phyloP scores from a whole-genome alignment of 2,113 vertebrate genomes.

The Lontra canadensis region DNA sequence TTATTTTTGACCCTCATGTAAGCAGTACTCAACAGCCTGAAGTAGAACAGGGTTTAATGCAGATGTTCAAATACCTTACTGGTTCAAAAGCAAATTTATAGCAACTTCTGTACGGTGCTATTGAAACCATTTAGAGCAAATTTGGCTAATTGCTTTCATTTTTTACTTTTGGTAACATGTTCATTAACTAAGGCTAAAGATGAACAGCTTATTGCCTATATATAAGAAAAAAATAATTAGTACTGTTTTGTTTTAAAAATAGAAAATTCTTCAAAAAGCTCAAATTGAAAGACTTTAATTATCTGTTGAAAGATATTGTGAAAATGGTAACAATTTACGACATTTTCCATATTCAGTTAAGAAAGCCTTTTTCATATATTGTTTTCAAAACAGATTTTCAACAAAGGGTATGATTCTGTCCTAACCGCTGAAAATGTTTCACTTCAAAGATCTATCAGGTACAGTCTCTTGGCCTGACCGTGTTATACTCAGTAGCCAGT shows the following conservation, averaged over 20 bases:
- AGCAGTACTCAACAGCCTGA: not conserved
- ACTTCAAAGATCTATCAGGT: slow-evolving; percentile 46
- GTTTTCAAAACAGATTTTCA: slow-evolving; percentile 58
- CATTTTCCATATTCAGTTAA: not conserved
- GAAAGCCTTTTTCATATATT: not conserved
- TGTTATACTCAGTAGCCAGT: slow-evolving; percentile 62
- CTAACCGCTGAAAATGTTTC: slow-evolving; percentile 10
- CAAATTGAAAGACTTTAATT: not conserved
- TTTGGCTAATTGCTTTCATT: not conserved
- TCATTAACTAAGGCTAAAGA: not conserved
- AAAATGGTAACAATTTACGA: not conserved
- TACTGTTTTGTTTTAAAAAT: not conserved
- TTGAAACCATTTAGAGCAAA: not conserved
- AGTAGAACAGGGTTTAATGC: not conserved
- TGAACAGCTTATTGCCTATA: not conserved
- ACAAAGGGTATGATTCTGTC: slow-evolving; percentile 60
- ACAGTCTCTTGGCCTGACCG: not conserved
- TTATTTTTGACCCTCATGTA: accelerated
- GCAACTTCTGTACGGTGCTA: not conserved
- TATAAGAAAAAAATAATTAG: not conserved
- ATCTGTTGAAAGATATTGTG: not conserved
- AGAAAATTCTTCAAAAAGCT: not conserved
- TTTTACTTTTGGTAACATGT: not conserved
- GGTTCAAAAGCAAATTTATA: not conserved
- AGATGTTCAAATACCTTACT: not conserved